These are phyloP conservation scores for Drosophila leonis DNA, from an alignment of 2,888 invertebrate species.

Conservation along the genomic window DNA sequence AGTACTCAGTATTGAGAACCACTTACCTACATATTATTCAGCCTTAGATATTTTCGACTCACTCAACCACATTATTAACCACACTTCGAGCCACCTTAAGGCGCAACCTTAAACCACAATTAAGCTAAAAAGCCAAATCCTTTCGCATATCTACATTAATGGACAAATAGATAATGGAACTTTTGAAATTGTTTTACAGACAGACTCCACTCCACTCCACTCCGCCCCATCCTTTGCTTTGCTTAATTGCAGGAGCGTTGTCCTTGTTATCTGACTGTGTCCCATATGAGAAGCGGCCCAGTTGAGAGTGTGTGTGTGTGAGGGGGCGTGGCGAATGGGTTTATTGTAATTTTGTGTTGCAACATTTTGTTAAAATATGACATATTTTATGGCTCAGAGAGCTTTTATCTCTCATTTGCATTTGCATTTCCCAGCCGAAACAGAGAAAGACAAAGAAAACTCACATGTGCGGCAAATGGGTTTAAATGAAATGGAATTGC, in stretches of 20 bases:
- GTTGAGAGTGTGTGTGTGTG: neutral
- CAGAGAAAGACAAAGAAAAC: conserved; percentile 23
- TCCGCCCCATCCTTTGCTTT: neutral
- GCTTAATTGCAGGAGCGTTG: conserved; percentile 59
- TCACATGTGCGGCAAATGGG: conserved; percentile 41
- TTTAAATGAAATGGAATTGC: conserved; percentile 81
- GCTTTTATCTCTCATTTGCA: conserved; percentile 81
- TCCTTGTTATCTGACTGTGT: conserved; percentile 62
- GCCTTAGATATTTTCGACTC: neutral
- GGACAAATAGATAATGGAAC: conserved; percentile 75
- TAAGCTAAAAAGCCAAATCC: conserved; percentile 9
- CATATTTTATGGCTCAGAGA: conserved; percentile 83
- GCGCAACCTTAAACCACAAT: conserved; percentile 9
- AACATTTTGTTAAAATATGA: conserved; percentile 83
- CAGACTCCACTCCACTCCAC: conserved; percentile 18
- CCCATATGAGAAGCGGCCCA: conserved; percentile 71
- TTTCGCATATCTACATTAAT: conserved; percentile 66
- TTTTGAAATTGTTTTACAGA: conserved; percentile 69
- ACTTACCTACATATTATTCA: neutral
- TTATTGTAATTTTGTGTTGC: conserved; percentile 81
- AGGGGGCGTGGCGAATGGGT: conserved; percentile 76
- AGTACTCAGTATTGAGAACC: neutral
- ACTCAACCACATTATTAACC: conserved; percentile 4
- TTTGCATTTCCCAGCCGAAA: conserved; percentile 41
- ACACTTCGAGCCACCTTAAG: conserved; percentile 1